Conservation (phyloP, 2,888 invertebrate species). For the Philhelius pedissequus region DNA sequence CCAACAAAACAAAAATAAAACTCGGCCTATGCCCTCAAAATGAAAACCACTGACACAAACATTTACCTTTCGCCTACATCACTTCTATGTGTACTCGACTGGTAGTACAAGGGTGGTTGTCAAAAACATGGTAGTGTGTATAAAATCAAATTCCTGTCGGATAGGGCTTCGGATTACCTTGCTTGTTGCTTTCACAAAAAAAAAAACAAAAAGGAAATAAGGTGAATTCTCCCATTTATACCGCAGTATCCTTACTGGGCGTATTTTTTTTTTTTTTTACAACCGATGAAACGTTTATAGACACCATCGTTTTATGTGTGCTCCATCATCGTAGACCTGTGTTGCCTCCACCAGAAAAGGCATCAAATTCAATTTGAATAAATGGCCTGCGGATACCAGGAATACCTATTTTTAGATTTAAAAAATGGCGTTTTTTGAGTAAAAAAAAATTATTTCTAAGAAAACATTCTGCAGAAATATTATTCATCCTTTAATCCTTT, state of each 20-base stretch:
- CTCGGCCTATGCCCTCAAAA: conserved; percentile 29
- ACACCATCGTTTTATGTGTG: conserved; percentile 14
- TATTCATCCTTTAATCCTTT: neutral
- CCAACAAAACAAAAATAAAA: neutral
- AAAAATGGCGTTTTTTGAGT: neutral
- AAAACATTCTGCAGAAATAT: neutral
- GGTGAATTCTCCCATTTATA: conserved; percentile 27
- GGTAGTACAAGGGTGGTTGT: conserved; percentile 44
- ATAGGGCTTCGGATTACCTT: conserved; percentile 23
- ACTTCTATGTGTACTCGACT: no score
- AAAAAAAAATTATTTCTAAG: neutral
- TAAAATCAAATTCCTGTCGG: conserved; percentile 54
- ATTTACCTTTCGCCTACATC: conserved; percentile 27
- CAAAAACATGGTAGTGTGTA: conserved; percentile 62
- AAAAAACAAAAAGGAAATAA: conserved; percentile 26
- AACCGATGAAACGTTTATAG: conserved; percentile 19
- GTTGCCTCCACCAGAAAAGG: conserved; percentile 2
- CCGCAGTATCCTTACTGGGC: conserved; percentile 56
- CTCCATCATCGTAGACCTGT: neutral
- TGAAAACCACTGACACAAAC: conserved; percentile 54
- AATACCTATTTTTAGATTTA: neutral
- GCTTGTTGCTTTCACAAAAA: conserved; percentile 5
- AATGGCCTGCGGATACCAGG: neutral
- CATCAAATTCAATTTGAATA: conserved; percentile 49
- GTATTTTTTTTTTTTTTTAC: conserved; percentile 16